phyloP scores from a whole-genome alignment of 2,888 invertebrate species.

The Epirrhoe alternata region DNA sequence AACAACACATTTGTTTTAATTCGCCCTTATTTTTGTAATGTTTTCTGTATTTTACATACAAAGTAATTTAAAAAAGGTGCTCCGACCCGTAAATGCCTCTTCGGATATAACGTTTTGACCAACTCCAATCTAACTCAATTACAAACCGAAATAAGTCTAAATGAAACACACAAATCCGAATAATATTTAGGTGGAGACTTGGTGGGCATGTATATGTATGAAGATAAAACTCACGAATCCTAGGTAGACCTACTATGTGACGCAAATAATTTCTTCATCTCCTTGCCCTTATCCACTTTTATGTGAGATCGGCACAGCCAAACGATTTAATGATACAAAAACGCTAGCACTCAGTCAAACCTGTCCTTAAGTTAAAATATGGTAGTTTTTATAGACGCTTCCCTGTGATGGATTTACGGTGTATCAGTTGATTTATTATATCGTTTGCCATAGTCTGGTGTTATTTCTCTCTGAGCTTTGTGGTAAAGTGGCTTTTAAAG shows the following conservation, averaged over 20 bases:
- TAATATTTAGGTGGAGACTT: no score
- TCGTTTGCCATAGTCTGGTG: constrained; percentile 26
- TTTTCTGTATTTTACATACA: background rate
- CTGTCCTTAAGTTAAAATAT: constrained; percentile 32
- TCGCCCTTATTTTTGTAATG: background rate
- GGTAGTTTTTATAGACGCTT: constrained; percentile 36
- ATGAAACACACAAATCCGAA: no score
- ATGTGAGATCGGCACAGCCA: background rate
- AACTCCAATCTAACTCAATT: no score
- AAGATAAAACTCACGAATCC: no score
- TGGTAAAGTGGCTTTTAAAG: background rate
- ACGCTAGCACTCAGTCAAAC: constrained; percentile 5
- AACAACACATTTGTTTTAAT: background rate
- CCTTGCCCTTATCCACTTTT: no score
- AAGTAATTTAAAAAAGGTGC: no score
- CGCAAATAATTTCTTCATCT: no score
- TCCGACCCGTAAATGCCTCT: no score
- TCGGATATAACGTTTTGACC: no score
- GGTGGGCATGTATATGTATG: no score
- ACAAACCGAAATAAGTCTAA: no score
- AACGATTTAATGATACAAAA: background rate
- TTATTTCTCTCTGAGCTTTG: constrained; percentile 13
- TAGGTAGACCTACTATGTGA: no score
- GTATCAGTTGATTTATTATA: constrained; percentile 40
- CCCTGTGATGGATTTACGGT: constrained; percentile 43